Evolutionary conservation across 2,888 invertebrate genomes (phyloP), one percentile per base, ranked within the genome.

Genomic region (Perithous albicinctus): DNA sequence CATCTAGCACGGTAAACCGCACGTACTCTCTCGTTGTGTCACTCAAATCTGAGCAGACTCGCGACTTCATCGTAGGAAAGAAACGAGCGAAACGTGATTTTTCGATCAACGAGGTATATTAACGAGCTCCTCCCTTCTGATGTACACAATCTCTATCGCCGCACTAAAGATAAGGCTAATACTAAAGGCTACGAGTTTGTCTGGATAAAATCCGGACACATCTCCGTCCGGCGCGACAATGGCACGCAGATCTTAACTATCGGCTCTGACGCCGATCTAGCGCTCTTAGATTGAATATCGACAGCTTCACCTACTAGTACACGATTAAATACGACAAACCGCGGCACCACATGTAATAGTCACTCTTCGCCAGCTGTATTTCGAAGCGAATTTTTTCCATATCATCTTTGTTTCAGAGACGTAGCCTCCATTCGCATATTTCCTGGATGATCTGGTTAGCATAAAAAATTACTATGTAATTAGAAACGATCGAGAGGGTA

Each of bases 121-220:
- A 74, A 74, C 12, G 64, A 76, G 46, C 46, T 59, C 10, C 32
- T 76, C 1, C 43, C 56, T 8, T 10, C 56, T 1, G 46, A 54
- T 1, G 6, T 29, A 5, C 64, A 78, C 41, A 54, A 59, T 15
- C 32, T 64, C 1, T 32, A 18, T n/a, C 23, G 23, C 2, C 41
- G 5, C 10, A 41, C 64, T 0, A 72, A 78, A 32, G 20, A 20
- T 3, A 78, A 43, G n/a, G 78, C 78, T 1, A 43, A 26, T 10
- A 29, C 29, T 1, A 46, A 18, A 10, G 43, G 54, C 0, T 70
- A 48, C 26, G 72, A 72, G 20, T 70, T 20, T 23, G 64, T 46
- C 1, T 72, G 64, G 78, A 32, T 54, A 0, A 23, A n/a, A 1
- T 26, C 51, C 0, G 54, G 77, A 2, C 43, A 0, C 18, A 76